Base-by-base conservation (phyloP, 2,888 invertebrate species). In the Melanargia galathea region DNA sequence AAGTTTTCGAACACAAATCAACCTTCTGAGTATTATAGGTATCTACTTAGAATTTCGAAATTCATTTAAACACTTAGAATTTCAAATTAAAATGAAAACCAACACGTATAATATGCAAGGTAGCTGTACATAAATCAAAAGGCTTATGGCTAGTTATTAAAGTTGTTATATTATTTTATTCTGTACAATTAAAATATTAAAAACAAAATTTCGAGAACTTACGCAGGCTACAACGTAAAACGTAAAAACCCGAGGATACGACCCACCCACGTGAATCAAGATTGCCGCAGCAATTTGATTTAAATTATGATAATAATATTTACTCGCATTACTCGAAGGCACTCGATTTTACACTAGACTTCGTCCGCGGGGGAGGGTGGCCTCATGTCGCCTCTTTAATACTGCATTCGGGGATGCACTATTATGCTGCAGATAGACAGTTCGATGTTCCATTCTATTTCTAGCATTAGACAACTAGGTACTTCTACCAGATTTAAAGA, bases 221-320 rank as follows among this genome's bases (percentile, higher is more conserved):
- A 11, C 45, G 11, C 45, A 46, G 33, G 20, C 35, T 11, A n/a
- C 11, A 35, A 18, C 10, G 13, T 18, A 7, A 4, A 35, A 22
- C 52, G 52, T 54, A 54, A 54, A 54, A 33, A 54, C 35, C 35
- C 35, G 10, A 20, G 16, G 6, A 2, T 22, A 18, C n/a, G 52
- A 11, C 20, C 11, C 24, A 16, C 40, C 11, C 33, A 20, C 48
- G 48, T 60, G 56, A 33, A 56, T 20, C 49, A 45, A 45, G 40
- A 51, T 35, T 40, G 10, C n/a, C 22, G 30, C 10, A 6, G 26
- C 30, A 24, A 64, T 51, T 64, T 45, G 4, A 60, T 60, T 64
- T 64, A 11, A 45, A 45, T 45, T 45, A 16, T 8, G 16, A 43
- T 43, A 13, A 13, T 38, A 43, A 16, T 10, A 11, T 10, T 10